phyloP scores from a whole-genome alignment of 1,140 invertebrate species.

The Thaumatotibia leucotreta region DNA sequence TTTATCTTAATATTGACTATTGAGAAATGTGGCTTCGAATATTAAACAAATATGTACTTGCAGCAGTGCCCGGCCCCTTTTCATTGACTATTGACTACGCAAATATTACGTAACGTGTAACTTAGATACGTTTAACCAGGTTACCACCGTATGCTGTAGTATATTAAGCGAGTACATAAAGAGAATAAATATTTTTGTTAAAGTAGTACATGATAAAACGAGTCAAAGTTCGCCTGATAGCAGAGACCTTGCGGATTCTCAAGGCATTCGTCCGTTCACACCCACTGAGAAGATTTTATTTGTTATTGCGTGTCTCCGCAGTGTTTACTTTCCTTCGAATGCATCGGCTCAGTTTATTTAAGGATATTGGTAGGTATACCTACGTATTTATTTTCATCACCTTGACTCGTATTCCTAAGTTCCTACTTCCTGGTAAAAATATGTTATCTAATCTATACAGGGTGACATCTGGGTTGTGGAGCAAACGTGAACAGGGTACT shows the following conservation, averaged over 20 bases:
- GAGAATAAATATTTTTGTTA: constrained; percentile 50
- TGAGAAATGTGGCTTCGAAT: not conserved
- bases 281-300: not conserved
- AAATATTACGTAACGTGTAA: constrained; percentile 7
- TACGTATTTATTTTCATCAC: not conserved
- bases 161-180: constrained; percentile 20
- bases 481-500: no score
- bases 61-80: constrained; percentile 2
- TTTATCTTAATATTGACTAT: not conserved
- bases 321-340: constrained; percentile 6
- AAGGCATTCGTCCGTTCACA: not conserved
- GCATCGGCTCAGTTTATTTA: not conserved
- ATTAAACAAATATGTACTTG: not conserved
- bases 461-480: no score
- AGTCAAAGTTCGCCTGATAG: constrained; percentile 56
- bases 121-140: constrained; percentile 24
- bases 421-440: no score
- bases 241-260: constrained; percentile 22
- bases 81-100: constrained; percentile 10
- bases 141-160: constrained; percentile 20
- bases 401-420: not conserved
- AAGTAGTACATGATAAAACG: constrained; percentile 32
- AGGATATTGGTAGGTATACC: not conserved
- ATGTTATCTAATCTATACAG: no score
- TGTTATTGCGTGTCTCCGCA: not conserved